phyloP scores from a whole-genome alignment of 2,888 invertebrate genomes.

The Sinopyrophorus schimmeli region DNA sequence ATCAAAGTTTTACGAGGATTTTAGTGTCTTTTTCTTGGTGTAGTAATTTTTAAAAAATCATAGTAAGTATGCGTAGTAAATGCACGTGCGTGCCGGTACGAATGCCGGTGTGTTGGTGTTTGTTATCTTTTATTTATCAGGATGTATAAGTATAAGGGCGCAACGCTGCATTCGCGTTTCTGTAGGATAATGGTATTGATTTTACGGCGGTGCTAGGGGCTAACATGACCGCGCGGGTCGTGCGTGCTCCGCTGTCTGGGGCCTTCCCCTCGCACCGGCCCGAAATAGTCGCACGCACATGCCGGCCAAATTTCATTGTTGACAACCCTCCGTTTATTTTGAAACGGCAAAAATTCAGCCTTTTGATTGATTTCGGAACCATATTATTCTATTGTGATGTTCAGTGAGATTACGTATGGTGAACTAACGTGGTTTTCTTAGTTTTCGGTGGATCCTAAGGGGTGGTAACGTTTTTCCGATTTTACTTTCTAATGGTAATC shows the following conservation, averaged over 20 bases:
- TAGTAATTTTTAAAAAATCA: constrained; percentile 14
- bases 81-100: constrained; percentile 18
- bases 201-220: constrained; percentile 48
- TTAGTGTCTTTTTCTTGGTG: constrained; percentile 13
- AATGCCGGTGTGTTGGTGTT: constrained; percentile 4
- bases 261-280: constrained; percentile 36
- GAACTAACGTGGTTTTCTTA: too few relatives aligned
- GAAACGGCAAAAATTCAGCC: constrained; percentile 28
- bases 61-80: constrained; percentile 19
- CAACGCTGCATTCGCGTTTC: constrained; percentile 46
- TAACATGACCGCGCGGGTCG: constrained; percentile 41
- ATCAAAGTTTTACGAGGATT: constrained; percentile 21
- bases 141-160: constrained; percentile 26
- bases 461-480: too few relatives aligned
- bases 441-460: too few relatives aligned
- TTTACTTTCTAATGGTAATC: too few relatives aligned
- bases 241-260: constrained; percentile 40
- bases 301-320: constrained; percentile 34
- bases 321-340: constrained; percentile 32
- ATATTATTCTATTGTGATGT: too few relatives aligned
- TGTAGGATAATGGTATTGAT: constrained; percentile 52
- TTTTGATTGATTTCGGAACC: too few relatives aligned
- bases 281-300: constrained; percentile 41
- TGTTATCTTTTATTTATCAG: constrained; percentile 19
- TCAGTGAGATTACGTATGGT: too few relatives aligned